Conservation (phyloP, 2,113 vertebrate genomes). For the Plectropomus leopardus region DNA sequence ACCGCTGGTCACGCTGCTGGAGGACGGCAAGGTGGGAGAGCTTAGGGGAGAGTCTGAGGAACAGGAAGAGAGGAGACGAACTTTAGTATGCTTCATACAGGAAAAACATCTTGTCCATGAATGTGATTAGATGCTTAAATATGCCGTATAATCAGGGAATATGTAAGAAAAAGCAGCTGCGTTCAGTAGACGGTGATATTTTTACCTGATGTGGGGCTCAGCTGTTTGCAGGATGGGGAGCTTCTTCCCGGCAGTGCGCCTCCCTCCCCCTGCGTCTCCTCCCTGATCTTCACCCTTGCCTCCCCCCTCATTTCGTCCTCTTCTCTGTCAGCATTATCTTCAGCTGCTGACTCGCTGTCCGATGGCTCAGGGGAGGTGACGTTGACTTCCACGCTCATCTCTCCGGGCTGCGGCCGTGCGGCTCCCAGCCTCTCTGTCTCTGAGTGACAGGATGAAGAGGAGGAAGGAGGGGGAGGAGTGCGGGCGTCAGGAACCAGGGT, state of each 20-base stretch:
- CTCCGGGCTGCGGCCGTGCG: slow-evolving; percentile 79
- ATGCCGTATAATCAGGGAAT: neutral
- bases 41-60: slow-evolving; percentile 90
- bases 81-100: slow-evolving; percentile 10
- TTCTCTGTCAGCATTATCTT: slow-evolving; percentile 92
- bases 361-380: slow-evolving; percentile 96
- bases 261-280: slow-evolving; percentile 87
- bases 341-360: slow-evolving; percentile 91
- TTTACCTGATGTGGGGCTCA: slow-evolving; percentile 94
- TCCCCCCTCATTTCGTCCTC: slow-evolving; percentile 82
- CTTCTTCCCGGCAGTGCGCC: slow-evolving; percentile 83
- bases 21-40: slow-evolving; percentile 86
- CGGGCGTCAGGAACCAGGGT: slow-evolving; percentile 75
- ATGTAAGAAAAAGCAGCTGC: no score
- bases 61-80: slow-evolving; percentile 21
- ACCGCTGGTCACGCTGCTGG: slow-evolving; percentile 81
- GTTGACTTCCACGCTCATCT: slow-evolving; percentile 90
- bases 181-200: neutral
- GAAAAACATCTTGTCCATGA: neutral
- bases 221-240: slow-evolving; percentile 88
- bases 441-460: slow-evolving; percentile 78
- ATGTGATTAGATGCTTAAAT: neutral
- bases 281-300: slow-evolving; percentile 63
- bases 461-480: slow-evolving; percentile 79
- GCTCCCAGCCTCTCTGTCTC: slow-evolving; percentile 82